These are phyloP conservation scores for Psilopogon haemacephalus DNA, from an alignment of 2,113 vertebrate genomes.

Conservation along the genomic window DNA sequence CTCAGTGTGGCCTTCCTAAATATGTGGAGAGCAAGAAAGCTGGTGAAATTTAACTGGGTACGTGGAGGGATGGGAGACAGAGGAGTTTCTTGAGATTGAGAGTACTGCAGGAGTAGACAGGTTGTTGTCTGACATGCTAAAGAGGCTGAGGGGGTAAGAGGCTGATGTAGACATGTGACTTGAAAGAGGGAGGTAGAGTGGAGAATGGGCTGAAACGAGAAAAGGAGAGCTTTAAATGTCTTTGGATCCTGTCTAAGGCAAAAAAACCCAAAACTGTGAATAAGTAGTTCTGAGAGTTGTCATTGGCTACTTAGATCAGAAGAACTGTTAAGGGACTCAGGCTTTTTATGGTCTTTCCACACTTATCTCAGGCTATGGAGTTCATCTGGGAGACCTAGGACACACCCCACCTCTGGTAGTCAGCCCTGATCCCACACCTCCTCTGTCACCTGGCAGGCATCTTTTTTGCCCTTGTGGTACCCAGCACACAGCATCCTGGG, in stretches of 20 bases:
- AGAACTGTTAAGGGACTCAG: background rate
- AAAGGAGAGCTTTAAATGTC: background rate
- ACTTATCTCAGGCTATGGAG: background rate
- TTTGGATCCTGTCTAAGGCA: background rate
- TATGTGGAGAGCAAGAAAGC: background rate
- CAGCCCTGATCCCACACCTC: background rate
- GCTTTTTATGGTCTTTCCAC: background rate
- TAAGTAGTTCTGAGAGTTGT: background rate
- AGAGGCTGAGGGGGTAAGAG: background rate
- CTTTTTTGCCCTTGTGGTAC: slow-evolving; percentile 85
- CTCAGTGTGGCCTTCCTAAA: background rate
- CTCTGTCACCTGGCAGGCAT: slow-evolving; percentile 88
- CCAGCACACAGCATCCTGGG: slow-evolving; percentile 96
- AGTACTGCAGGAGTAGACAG: background rate
- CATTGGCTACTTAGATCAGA: background rate
- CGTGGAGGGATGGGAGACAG: background rate
- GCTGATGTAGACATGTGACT: background rate
- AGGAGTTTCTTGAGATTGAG: background rate
- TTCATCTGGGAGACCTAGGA: background rate
- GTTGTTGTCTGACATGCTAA: background rate
- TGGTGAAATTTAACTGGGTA: background rate
- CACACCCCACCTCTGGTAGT: background rate
- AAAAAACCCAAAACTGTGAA: background rate
- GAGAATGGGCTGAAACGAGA: background rate
- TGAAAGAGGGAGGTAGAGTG: background rate